phyloP scores from a whole-genome alignment of 2,797 vertebrate species.

The Antrozous pallidus region DNA sequence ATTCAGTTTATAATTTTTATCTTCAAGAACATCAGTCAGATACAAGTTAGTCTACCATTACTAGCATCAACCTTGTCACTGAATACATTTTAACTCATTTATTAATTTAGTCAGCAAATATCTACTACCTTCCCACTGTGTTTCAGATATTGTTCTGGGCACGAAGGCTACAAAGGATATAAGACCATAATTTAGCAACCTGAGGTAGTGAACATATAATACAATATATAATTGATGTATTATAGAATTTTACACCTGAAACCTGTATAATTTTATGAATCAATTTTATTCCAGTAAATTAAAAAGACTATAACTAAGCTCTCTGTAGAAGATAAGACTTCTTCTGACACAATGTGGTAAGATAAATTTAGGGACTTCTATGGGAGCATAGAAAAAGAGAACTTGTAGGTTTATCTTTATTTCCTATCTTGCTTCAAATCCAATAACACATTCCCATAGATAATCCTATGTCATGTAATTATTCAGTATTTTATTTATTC shows the following conservation, averaged over 20 bases:
- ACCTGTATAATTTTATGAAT: neutral
- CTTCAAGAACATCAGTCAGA: neutral
- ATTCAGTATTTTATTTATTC: neutral
- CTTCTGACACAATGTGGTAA: neutral
- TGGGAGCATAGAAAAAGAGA: neutral
- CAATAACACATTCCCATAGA: neutral
- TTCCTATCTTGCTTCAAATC: neutral
- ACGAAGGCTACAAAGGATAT: neutral
- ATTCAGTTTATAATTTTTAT: neutral
- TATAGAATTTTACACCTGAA: neutral
- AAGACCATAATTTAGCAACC: neutral
- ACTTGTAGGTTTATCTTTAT: neutral
- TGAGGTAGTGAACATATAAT: neutral
- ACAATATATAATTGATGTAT: neutral
- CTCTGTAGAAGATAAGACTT: neutral
- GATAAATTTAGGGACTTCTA: neutral
- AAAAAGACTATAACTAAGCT: neutral
- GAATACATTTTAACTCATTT: slow-evolving; percentile 22
- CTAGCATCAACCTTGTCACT: neutral
- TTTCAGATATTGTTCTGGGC: neutral
- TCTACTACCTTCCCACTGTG: neutral
- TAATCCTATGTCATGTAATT: neutral
- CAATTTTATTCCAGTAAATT: neutral
- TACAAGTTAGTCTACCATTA: neutral
- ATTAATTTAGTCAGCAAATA: neutral